A percentile compares a stretch with the other conserved stretches of the same genome.
Conservation (phyloP, 1,140 invertebrate genomes). For the Drosophila tropicalis region DNA sequence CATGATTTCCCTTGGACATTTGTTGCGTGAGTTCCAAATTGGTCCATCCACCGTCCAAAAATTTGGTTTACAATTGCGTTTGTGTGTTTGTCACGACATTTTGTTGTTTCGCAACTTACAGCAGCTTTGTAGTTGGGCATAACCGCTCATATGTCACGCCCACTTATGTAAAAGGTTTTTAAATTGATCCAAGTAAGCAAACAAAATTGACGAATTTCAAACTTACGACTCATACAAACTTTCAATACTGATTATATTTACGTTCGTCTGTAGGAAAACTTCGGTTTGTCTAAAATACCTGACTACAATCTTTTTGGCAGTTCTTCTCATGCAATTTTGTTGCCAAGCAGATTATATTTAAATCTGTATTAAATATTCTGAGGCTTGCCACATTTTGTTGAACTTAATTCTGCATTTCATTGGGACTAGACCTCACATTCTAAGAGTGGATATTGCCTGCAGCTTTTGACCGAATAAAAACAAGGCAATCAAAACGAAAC, state of each 20-base stretch:
- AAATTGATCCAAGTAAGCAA: neutral
- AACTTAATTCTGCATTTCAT: constrained; percentile 5
- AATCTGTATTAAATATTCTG: constrained; percentile 6
- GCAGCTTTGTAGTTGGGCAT: neutral
- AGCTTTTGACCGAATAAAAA: constrained; percentile 10
- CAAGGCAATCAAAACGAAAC: constrained; percentile 6
- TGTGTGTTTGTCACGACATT: constrained; percentile 9
- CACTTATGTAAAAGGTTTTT: neutral
- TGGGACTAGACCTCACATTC: constrained; percentile 1
- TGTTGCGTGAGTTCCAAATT: constrained; percentile 10
- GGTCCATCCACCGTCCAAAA: neutral
- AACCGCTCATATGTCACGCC: neutral
- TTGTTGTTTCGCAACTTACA: neutral
- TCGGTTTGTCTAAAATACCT: no score
- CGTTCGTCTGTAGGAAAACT: no score
- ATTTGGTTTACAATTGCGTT: neutral
- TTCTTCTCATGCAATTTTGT: neutral
- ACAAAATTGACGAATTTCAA: no score
- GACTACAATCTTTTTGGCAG: neutral
- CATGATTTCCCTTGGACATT: constrained; percentile 4
- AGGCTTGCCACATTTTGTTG: constrained; percentile 3
- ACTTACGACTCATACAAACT: no score
- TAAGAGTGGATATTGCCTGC: constrained; percentile 11
- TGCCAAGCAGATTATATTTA: constrained; percentile 5
- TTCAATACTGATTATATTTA: no score